These are phyloP conservation scores for Drosophila anomelani DNA, from an alignment of 2,888 invertebrate species.

Conservation along the genomic window DNA sequence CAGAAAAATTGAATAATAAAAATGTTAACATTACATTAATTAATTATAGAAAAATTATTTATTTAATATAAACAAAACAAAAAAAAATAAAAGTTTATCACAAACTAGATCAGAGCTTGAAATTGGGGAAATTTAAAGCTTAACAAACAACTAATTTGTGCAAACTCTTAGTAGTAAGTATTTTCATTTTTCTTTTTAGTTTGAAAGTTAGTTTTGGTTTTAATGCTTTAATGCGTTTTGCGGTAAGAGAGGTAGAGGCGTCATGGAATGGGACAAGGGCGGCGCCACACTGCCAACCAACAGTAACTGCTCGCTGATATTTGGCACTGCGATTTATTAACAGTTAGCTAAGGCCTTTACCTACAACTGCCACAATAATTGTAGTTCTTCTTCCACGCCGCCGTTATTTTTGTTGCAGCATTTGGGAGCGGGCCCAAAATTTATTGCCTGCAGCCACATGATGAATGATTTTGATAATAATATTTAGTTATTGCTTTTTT, in stretches of 20 bases:
- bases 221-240: conserved; percentile 28
- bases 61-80: too few relatives aligned
- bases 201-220: conserved; percentile 34
- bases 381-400: conserved; percentile 42
- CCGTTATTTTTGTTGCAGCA: conserved; percentile 52
- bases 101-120: too few relatives aligned
- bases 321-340: conserved; percentile 77
- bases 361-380: conserved; percentile 55
- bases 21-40: too few relatives aligned
- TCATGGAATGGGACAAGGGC: background rate
- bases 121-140: conserved; percentile 19
- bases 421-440: conserved; percentile 75
- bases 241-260: background rate
- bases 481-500: conserved; percentile 77
- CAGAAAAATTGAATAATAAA: too few relatives aligned
- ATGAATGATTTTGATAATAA: conserved; percentile 82
- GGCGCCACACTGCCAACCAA: conserved; percentile 58
- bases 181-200: conserved; percentile 29
- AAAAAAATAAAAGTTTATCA: too few relatives aligned
- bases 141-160: conserved; percentile 5
- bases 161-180: conserved; percentile 9
- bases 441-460: conserved; percentile 83
- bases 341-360: conserved; percentile 70
- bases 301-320: conserved; percentile 60
- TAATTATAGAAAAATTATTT: too few relatives aligned